These are phyloP conservation scores for Nerophis ophidion DNA, from an alignment of 2,113 vertebrate species.

Conservation along the genomic window DNA sequence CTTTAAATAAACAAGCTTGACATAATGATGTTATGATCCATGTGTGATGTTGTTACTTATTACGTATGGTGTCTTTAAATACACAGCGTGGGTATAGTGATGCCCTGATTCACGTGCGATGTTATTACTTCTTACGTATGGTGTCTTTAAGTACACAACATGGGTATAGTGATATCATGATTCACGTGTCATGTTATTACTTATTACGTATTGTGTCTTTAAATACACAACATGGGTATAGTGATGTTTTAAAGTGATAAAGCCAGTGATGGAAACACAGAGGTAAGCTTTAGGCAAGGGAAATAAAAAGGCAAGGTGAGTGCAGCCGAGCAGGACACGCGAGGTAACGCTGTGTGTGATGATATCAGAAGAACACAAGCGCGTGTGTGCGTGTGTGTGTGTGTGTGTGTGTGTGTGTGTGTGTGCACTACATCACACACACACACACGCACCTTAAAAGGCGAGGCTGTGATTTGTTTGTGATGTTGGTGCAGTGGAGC, in stretches of 20 bases:
- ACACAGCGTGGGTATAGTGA: too few species aligned
- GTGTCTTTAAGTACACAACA: too few species aligned
- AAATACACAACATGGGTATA: background rate
- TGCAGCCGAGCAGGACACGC: slow-evolving; percentile 42
- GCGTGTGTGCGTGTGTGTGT: slow-evolving; percentile 61
- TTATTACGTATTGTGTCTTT: background rate
- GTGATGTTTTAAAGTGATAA: too few species aligned
- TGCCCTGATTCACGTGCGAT: too few species aligned
- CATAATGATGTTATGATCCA: too few species aligned
- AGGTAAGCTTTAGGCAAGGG: slow-evolving; percentile 40
- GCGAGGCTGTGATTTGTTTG: slow-evolving; percentile 59
- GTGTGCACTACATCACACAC: slow-evolving; percentile 26
- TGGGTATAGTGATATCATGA: too few species aligned
- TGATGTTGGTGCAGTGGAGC: slow-evolving; percentile 67
- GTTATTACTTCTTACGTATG: too few species aligned
- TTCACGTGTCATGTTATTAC: too few species aligned
- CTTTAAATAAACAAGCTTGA: too few species aligned
- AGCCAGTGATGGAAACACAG: background rate
- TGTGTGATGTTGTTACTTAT: too few species aligned
- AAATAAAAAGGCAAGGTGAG: slow-evolving; percentile 42
- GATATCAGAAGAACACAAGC: slow-evolving; percentile 54
- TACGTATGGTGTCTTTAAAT: too few species aligned
- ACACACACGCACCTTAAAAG: slow-evolving; percentile 40
- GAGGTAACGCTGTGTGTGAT: slow-evolving; percentile 49
- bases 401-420: too few species aligned